These are phyloP conservation scores for Cosmorhoe ocellata DNA, from an alignment of 2,888 invertebrate species.

Conservation along the genomic window DNA sequence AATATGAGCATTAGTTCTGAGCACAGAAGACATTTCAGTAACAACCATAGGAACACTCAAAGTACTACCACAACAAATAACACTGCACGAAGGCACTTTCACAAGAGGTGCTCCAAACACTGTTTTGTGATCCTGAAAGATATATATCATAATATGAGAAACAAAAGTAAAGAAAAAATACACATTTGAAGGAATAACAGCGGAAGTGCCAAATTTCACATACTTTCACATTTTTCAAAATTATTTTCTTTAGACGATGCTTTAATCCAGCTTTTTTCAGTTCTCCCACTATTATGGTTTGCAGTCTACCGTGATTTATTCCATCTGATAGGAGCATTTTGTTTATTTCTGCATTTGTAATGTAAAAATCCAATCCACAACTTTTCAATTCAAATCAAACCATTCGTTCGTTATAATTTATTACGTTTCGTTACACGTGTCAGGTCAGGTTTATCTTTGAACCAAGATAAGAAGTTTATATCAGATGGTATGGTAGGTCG, in stretches of 20 bases:
- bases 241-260: constrained; percentile 85
- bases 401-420: constrained; percentile 56
- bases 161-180: not conserved
- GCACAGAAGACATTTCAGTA: constrained; percentile 86
- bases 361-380: constrained; percentile 28
- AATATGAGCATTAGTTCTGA: constrained; percentile 85
- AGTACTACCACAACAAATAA: constrained; percentile 86
- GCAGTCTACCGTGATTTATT: constrained; percentile 74
- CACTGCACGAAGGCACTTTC: constrained; percentile 75
- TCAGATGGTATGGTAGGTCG: too few species aligned
- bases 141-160: constrained; percentile 9
- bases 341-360: constrained; percentile 43
- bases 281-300: constrained; percentile 84
- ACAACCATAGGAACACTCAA: constrained; percentile 88
- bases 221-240: constrained; percentile 80
- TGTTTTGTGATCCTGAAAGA: constrained; percentile 67
- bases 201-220: constrained; percentile 39
- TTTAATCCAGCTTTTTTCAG: constrained; percentile 87
- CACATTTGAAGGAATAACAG: not conserved
- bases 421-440: constrained; percentile 32
- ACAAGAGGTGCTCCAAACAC: constrained; percentile 75
- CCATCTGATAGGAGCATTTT: constrained; percentile 79
- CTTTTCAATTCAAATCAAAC: constrained; percentile 53
- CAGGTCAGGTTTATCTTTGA: too few species aligned
- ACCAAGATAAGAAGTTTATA: too few species aligned